Evolutionary conservation across 2,888 invertebrate species (phyloP), one percentile per base, ranked within the genome.

Genomic region (Allygus modestus): DNA sequence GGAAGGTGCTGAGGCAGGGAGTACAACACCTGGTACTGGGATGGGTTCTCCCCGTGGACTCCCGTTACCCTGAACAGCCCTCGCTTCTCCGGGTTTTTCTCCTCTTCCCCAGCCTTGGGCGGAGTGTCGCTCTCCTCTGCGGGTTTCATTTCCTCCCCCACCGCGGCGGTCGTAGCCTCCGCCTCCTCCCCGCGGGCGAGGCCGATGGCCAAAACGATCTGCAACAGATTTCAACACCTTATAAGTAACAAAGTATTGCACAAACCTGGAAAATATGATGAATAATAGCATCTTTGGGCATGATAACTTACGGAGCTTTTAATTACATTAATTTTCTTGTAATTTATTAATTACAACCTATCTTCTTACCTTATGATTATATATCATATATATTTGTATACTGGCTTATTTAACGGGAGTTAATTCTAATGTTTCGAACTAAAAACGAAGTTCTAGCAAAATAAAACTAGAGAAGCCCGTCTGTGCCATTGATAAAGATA

Each of bases 71-170:
- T 54, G 58, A 58, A 79, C 33, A 79, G 33, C 31, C 79, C 79
- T 23, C 79, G 79, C 58, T 79, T 79, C 58, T 79, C 79, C 37
- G 79, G 79, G 37, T 51, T 79, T 37, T 58, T 79, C 54, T 77
- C 77, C n/a, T 54, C 37, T 1, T 77, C 75, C n/a, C 11, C 33
- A 5, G 17, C 11, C 46, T 77, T 77, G 23, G 26, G 12, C 15
- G 43, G 5, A 17, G 41, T 20, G 41, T 73, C 73, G 23, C 9
- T 41, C 1, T 4, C 73, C 23, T 77, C 77, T 2, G n/a, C 1
- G n/a, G 73, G 43, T 28, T 37, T 77, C 28, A 28, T 28, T 28
- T 79, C 58, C 23, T 79, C 58, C 28, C 15, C 51, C 23, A 20
- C 75, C 1, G 23, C 79, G 2, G 37, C 15, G 23, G 77, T 77